Conservation (phyloP, 2,797 vertebrate species). For the Epinephelus malabaricus region DNA sequence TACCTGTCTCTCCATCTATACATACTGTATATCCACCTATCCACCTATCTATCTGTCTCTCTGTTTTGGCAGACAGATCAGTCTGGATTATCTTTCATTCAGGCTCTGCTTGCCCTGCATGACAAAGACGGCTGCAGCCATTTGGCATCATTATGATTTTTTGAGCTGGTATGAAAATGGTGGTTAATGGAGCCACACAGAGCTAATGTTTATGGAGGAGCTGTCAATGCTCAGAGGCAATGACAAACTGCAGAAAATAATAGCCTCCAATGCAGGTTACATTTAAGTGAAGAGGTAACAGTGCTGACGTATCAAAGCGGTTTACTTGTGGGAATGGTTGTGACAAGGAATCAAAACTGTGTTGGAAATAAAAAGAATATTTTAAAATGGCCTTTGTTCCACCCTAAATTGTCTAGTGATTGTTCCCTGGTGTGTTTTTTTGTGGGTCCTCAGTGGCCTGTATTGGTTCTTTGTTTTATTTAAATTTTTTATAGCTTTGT, state of each 20-base stretch:
- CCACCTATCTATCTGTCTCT: neutral
- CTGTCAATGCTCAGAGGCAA: slow-evolving; percentile 29
- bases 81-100: slow-evolving; percentile 32
- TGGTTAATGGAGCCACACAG: slow-evolving; percentile 34
- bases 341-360: neutral
- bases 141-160: slow-evolving; percentile 50
- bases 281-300: neutral
- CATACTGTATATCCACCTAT: neutral
- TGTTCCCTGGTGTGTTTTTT: too few relatives aligned
- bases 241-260: neutral
- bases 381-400: too few relatives aligned
- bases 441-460: too few relatives aligned
- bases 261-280: neutral
- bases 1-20: neutral
- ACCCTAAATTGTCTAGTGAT: too few relatives aligned
- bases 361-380: too few relatives aligned
- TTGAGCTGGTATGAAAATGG: slow-evolving; percentile 45
- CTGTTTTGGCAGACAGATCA: slow-evolving; percentile 27
- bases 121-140: slow-evolving; percentile 38
- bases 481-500: too few relatives aligned
- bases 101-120: slow-evolving; percentile 23
- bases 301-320: neutral
- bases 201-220: slow-evolving; percentile 41
- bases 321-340: slow-evolving; percentile 13
- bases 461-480: too few relatives aligned